Evolutionary conservation across 2,888 invertebrate genomes (phyloP), one percentile per base, ranked within the genome.

Genomic region (Auanema freiburgensis): DNA sequence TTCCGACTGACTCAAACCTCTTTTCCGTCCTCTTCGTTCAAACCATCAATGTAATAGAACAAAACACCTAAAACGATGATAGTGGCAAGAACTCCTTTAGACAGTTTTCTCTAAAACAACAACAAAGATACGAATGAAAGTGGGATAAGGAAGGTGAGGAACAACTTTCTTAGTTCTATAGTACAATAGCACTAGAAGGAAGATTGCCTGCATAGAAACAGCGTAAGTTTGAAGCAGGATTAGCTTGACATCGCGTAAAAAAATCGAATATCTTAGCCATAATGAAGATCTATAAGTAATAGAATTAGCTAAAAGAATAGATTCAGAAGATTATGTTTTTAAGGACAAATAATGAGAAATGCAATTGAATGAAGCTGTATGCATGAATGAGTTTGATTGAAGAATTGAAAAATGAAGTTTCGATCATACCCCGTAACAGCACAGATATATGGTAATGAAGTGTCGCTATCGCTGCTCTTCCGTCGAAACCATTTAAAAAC

Each of bases 401-500:
- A 51, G 14, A n/a, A 14, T 18, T 51, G n/a, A 51, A 16, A 16
- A n/a, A 12, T 11, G 12, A 55, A 10, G 23, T 18, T n/a, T 14
- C 40, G 5, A 44, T 55, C 68, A 56, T 46, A 77, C 76, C 78
- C 78, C n/a, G 78, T 68, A 10, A 76, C 69, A 10, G 74, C 78
- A 69, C 76, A 79, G n/a, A 80, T 60, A 54, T 81, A 81, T 2
- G 81, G 81, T 6, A 81, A 61, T 4, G 75, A 69, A 0, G 81
- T 79, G 61, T 81, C 81, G 24, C 74, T 72, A 66, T 81, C 80
- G 40, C 76, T 76, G 59, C 73, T 72, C 54, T 74, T 70, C 43
- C 82, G 57, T 43, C 79, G 62, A 53, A 77, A 69, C 82, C 82
- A 82, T 69, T 82, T 82, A 65, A 72, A 74, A 14, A 82, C 81